Evolutionary conservation across 2,888 invertebrate genomes (phyloP), one percentile per base, ranked within the genome.

Genomic region (Alloplasta piceator): DNA sequence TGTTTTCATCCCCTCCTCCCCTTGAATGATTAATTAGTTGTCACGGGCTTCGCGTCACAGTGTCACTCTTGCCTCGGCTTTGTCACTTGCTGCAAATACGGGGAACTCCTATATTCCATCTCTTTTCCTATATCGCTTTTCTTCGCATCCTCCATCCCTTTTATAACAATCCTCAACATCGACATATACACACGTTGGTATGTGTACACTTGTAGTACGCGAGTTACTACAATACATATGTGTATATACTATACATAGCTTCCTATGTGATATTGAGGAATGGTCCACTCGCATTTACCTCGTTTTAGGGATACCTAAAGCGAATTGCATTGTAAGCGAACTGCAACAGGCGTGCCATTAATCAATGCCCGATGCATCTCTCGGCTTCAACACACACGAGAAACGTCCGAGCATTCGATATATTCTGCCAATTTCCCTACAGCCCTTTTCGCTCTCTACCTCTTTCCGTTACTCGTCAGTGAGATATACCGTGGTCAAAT

Each of bases 271-370:
- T 66, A 48, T 61, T 58, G 16, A 48, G 52, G 60, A 50, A 58
- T 43, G 36, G 41, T 36, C 55, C 58, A 58, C 41, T 10, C 10
- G 55, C 43, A 52, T 64, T 26, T 10, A 56, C n/a, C 75, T 73
- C 75, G 67, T 72, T 77, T 60, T 56, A 70, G 71, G 74, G 55
- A 76, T 67, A 73, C 80, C 80, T 86, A 87, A 87, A 90, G 91
- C 90, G 90, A 91, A 92, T 91, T 92, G 91, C 92, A 91, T 92
- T 92, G 92, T 92, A 91, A 92, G 89, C 87, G 87, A 85, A 86
- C 92, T 91, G 92, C 92, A 92, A 92, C 92, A 92, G 92, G 92
- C 92, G 91, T 90, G 91, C 91, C 90, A 92, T 92, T 92, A 92
- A 91, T 92, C 92, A 92, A 92, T 89, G 91, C 89, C 89, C 86